These are phyloP conservation scores for Hirudinaria manillensis DNA, from an alignment of 2,888 invertebrate genomes.

Conservation along the genomic window DNA sequence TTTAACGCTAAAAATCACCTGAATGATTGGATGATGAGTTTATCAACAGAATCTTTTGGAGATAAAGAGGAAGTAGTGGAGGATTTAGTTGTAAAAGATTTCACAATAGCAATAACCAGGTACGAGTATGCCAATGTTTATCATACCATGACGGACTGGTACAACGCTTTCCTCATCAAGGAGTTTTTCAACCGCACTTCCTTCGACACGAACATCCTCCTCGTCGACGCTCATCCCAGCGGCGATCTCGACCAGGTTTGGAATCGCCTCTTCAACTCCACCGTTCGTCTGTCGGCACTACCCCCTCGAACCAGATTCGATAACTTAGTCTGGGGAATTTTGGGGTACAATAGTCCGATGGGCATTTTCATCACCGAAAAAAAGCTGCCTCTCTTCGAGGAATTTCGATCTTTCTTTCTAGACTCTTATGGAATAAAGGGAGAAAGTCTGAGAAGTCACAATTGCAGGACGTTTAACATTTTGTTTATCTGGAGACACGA, in stretches of 20 bases:
- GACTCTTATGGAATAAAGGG: slow-evolving; percentile 35
- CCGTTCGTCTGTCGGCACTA: slow-evolving; percentile 43
- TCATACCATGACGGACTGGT: slow-evolving; percentile 42
- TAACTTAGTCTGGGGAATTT: slow-evolving; percentile 45
- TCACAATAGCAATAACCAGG: slow-evolving; percentile 37
- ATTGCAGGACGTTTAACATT: slow-evolving; percentile 46
- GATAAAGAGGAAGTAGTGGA: neutral
- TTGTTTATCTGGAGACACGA: slow-evolving; percentile 50
- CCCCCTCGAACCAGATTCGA: slow-evolving; percentile 36
- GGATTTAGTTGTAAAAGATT: slow-evolving; percentile 29
- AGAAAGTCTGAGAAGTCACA: slow-evolving; percentile 30
- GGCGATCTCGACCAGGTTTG: slow-evolving; percentile 48
- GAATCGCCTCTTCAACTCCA: slow-evolving; percentile 46
- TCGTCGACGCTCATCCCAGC: slow-evolving; percentile 49
- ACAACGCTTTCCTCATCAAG: slow-evolving; percentile 40
- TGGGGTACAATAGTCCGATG: slow-evolving; percentile 49
- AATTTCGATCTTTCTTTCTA: slow-evolving; percentile 49
- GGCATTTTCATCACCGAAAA: slow-evolving; percentile 39
- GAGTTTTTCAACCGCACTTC: slow-evolving; percentile 40
- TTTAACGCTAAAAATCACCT: slow-evolving; percentile 40
- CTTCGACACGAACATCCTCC: slow-evolving; percentile 43
- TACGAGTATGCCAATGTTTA: slow-evolving; percentile 40
- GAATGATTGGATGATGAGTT: slow-evolving; percentile 35
- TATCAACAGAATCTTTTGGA: slow-evolving; percentile 15
- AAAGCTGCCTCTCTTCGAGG: slow-evolving; percentile 45